phyloP scores from a whole-genome alignment of 2,113 vertebrate genomes.

The Campylomormyrus tamandua region DNA sequence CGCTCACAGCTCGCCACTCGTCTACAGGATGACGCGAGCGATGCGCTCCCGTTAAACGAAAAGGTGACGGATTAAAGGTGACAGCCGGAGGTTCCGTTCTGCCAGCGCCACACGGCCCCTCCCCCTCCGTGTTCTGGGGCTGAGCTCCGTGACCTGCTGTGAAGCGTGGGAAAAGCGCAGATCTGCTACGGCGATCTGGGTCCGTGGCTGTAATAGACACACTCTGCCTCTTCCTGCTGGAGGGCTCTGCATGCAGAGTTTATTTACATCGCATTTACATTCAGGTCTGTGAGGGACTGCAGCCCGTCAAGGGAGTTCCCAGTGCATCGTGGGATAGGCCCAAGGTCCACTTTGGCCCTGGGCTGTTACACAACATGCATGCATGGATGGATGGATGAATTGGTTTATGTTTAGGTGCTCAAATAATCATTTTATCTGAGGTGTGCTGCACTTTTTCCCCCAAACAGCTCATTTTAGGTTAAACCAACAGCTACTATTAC shows the following conservation, averaged over 20 bases:
- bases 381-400: neutral
- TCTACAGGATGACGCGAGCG: neutral
- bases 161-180: neutral
- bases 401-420: neutral
- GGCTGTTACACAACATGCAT: neutral
- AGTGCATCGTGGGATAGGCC: neutral
- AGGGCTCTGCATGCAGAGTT: neutral
- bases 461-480: neutral
- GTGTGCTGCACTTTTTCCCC: neutral
- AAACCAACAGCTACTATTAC: neutral
- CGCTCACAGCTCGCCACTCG: neutral
- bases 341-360: neutral
- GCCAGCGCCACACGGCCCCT: neutral
- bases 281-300: neutral
- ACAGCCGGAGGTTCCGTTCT: neutral
- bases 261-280: neutral
- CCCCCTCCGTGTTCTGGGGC: neutral
- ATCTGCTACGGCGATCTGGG: neutral
- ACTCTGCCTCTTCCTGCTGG: neutral
- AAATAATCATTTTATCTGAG: neutral
- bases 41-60: neutral
- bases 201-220: neutral
- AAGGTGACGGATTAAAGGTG: neutral
- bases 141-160: neutral
- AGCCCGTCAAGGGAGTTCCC: neutral